Evolutionary conservation across 2,113 vertebrate species (phyloP).

Genomic region (Pedionomus torquatus): DNA sequence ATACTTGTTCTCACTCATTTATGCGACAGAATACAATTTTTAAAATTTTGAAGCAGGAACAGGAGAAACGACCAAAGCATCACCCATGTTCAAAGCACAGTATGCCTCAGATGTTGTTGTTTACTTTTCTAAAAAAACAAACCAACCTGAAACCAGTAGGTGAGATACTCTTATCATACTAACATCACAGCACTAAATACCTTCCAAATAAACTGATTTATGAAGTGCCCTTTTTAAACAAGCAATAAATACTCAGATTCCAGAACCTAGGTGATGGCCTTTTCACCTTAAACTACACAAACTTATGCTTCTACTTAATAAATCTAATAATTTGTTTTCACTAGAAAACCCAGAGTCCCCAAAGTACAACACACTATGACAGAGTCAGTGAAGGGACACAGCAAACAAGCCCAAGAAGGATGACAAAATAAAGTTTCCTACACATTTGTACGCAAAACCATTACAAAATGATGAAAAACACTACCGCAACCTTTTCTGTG

Average conservation of each 20-base stretch:
- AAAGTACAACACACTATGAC: not conserved
- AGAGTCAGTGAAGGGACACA: not conserved
- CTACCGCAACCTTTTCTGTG: not conserved
- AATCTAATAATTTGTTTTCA: not conserved
- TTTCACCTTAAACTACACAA: constrained; percentile 6
- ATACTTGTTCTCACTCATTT: not conserved
- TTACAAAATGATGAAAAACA: constrained; percentile 15
- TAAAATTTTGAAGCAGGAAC: not conserved
- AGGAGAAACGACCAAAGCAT: not conserved
- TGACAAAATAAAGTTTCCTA: not conserved
- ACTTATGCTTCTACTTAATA: not conserved
- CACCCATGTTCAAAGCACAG: not conserved
- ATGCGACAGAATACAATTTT: not conserved
- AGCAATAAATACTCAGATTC: constrained; percentile 1
- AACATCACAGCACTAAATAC: not conserved
- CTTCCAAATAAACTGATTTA: not conserved
- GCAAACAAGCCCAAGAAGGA: not conserved
- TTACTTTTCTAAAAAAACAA: not conserved
- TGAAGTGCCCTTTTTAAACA: not conserved
- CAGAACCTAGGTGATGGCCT: not conserved
- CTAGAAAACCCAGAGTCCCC: not conserved
- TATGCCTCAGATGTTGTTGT: not conserved
- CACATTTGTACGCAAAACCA: not conserved
- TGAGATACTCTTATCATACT: not conserved
- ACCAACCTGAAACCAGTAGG: not conserved